phyloP scores from a whole-genome alignment of 2,113 vertebrate species.

The Aviceda subcristata region DNA sequence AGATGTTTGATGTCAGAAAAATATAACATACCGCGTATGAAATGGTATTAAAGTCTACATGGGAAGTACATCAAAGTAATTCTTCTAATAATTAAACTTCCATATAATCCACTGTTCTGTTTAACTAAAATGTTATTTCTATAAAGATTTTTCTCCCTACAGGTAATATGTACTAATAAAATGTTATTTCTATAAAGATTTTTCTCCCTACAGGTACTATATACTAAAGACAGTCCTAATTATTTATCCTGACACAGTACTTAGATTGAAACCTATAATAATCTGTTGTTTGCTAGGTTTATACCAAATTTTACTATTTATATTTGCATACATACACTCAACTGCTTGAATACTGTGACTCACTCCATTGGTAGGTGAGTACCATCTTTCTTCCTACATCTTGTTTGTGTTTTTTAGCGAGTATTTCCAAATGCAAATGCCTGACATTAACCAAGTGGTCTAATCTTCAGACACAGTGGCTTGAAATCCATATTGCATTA shows the following conservation, averaged over 20 bases:
- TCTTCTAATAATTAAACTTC: not conserved
- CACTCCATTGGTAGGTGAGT: not conserved
- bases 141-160: not conserved
- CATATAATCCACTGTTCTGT: not conserved
- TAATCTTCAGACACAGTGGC: not conserved
- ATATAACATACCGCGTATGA: not conserved
- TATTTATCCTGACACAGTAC: not conserved
- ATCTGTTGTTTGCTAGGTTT: conserved; percentile 4
- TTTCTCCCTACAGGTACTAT: not conserved
- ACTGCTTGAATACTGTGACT: not conserved
- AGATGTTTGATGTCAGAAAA: not conserved
- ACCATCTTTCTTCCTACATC: not conserved
- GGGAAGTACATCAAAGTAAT: not conserved
- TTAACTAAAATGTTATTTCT: not conserved
- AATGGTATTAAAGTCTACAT: not conserved
- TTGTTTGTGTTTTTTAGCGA: not conserved
- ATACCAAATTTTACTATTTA: not conserved
- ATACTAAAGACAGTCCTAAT: not conserved
- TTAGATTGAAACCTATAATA: not conserved
- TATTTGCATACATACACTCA: not conserved
- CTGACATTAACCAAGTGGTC: not conserved
- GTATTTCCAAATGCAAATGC: not conserved
- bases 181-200: not conserved
- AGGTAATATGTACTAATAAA: not conserved
- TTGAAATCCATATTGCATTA: not conserved